Evolutionary conservation across 2,888 invertebrate species (phyloP).

Genomic region (Orthonevra nobilis): DNA sequence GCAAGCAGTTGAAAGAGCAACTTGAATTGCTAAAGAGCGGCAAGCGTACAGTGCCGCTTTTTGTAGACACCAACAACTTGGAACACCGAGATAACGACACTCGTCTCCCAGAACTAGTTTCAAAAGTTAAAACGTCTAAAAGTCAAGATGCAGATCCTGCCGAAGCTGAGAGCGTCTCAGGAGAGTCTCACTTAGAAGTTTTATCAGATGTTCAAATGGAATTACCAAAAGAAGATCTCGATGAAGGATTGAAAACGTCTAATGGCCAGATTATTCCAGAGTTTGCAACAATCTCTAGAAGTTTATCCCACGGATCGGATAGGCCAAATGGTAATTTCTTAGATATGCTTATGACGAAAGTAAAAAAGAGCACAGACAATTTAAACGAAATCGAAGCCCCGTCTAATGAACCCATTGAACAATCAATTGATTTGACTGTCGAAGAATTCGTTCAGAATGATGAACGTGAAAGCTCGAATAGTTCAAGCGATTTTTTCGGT

Average conservation of each 20-base stretch:
- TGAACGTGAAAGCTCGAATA: conserved; percentile 52
- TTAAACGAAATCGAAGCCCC: neutral
- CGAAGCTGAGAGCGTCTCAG: neutral
- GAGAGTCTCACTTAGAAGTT: neutral
- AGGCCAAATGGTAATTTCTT: conserved; percentile 74
- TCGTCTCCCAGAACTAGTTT: no score
- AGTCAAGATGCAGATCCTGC: neutral
- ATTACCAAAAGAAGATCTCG: no score
- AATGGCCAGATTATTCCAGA: no score
- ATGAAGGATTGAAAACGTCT: no score
- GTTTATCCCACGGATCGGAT: neutral
- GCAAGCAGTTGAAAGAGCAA: conserved; percentile 77
- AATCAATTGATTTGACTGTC: neutral
- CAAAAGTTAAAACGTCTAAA: neutral
- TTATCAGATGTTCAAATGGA: no score
- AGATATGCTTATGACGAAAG: conserved; percentile 78
- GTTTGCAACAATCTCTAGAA: no score
- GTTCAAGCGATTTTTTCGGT: conserved; percentile 76
- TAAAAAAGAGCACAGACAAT: conserved; percentile 52
- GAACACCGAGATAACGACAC: no score
- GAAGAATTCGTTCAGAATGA: neutral
- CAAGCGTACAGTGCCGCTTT: conserved; percentile 74
- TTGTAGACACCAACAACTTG: conserved; percentile 71
- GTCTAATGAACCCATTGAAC: neutral
- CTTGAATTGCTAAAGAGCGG: conserved; percentile 76